phyloP scores from a whole-genome alignment of 2,113 vertebrate species.

The Peromyscus leucopus region DNA sequence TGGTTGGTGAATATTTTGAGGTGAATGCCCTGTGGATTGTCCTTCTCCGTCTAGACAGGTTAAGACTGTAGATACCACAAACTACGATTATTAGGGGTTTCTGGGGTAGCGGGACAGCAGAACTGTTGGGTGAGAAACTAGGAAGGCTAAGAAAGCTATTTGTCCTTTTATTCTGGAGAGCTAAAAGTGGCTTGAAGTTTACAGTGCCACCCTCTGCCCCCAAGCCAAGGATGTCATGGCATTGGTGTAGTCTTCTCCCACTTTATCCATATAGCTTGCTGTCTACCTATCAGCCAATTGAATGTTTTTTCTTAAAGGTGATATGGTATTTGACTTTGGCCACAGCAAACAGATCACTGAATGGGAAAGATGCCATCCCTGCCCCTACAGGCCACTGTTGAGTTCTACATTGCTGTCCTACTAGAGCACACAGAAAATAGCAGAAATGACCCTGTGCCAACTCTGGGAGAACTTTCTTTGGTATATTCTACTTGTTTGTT shows the following conservation, averaged over 20 bases:
- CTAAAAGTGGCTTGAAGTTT: not conserved
- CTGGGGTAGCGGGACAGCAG: not conserved
- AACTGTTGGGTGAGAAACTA: not conserved
- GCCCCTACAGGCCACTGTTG: slow-evolving; percentile 93
- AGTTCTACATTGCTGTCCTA: slow-evolving; percentile 90
- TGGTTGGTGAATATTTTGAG: not conserved
- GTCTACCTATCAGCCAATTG: not conserved
- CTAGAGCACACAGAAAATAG: slow-evolving; percentile 89
- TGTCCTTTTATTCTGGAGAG: not conserved
- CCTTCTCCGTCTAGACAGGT: not conserved
- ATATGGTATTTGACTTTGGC: slow-evolving; percentile 93
- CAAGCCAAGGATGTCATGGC: not conserved
- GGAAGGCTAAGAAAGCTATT: not conserved
- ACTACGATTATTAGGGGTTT: not conserved
- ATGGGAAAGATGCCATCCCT: slow-evolving; percentile 94
- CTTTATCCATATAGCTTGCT: not conserved
- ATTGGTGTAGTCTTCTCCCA: not conserved
- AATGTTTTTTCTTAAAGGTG: not conserved
- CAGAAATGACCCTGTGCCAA: slow-evolving; percentile 92
- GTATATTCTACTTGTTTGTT: not conserved
- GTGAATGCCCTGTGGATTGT: not conserved
- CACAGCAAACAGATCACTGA: slow-evolving; percentile 93
- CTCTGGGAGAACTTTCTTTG: slow-evolving; percentile 91
- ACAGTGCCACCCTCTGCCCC: not conserved
- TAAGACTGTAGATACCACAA: not conserved